Evolutionary conservation across 2,888 invertebrate genomes (phyloP), one percentile per base, ranked within the genome.

Genomic region (Conus canariensis): DNA sequence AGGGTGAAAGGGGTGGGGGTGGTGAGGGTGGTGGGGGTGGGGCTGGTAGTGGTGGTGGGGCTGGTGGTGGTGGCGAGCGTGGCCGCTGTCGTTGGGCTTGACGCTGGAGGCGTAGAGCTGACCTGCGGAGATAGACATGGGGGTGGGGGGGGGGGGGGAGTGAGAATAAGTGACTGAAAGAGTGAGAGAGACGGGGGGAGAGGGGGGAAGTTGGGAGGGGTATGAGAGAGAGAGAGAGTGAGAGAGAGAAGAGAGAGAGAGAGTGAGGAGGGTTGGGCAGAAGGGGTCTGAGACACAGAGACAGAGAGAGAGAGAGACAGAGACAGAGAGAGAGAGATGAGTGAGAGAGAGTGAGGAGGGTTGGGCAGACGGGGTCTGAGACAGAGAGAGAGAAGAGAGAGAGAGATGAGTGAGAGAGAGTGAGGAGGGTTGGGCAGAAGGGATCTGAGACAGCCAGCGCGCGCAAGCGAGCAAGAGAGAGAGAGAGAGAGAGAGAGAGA

Each of bases 61-160:
- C 58, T 83, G 82, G 82, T 58, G 82, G 19, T 7, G 58, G 82
- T 83, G 58, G 6, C 30, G 30, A 19, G 30, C 16, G 45, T 30
- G 9, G 80, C 45, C 12, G 14, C 30, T 10, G n/a, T 80, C 45
- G 80, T 45, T 80, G 82, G 82, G 82, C 8, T 25, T 56, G 82
- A 83, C 16, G 82, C 9, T 83, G 56, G 82, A 58, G 22, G 82
- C 82, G 82, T 83, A 83, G 22, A 83, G 19, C 58, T 83, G 82
- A 83, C 58, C 82, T 83, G 30, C 30, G 16, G 30, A 16, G 77
- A 80, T 10, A 30, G 30, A 14, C 22, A 30, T 10, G 12, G 30
- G 77, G 22, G 77, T 2, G 77, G 22, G 30, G 77, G 77, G 19
- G 6, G 77, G 77, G 30, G 14, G 77, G 22, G 19, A 22, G 70